Evolutionary conservation across 1,140 invertebrate species (phyloP).

Genomic region (Sitobion miscanthi): DNA sequence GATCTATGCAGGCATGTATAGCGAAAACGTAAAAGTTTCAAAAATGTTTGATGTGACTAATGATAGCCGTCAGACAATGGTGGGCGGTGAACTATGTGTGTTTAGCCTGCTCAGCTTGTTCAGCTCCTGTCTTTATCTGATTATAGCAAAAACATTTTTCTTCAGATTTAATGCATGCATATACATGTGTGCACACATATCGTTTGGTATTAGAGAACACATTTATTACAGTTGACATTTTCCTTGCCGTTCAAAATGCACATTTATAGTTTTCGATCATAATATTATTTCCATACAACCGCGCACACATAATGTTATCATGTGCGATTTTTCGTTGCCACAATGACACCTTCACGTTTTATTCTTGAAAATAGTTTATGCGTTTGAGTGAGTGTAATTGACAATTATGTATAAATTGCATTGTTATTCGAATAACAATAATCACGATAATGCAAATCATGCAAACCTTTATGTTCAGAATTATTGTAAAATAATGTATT

Average conservation of each 20-base stretch:
- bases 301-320: too few species aligned
- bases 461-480: background rate
- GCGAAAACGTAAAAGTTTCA: slow-evolving; percentile 19
- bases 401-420: slow-evolving; percentile 28
- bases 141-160: background rate
- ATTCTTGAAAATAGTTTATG: background rate
- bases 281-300: background rate
- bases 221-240: slow-evolving; percentile 50
- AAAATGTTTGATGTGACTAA: slow-evolving; percentile 21
- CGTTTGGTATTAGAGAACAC: slow-evolving; percentile 6
- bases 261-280: slow-evolving; percentile 1
- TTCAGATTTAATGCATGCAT: background rate
- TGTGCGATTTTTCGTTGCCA: background rate
- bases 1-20: background rate
- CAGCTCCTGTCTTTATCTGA: slow-evolving; percentile 42
- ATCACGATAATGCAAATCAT: slow-evolving; percentile 14
- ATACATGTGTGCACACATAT: background rate
- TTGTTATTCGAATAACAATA: background rate
- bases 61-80: slow-evolving; percentile 36
- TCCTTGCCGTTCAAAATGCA: background rate
- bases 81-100: slow-evolving; percentile 38
- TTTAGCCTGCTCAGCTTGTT: background rate
- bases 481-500: background rate
- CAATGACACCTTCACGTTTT: slow-evolving; percentile 38
- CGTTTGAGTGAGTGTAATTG: slow-evolving; percentile 26